Evolutionary conservation across 1,140 invertebrate species (phyloP), one percentile per base, ranked within the genome.

Genomic region (Cotesia typhae): DNA sequence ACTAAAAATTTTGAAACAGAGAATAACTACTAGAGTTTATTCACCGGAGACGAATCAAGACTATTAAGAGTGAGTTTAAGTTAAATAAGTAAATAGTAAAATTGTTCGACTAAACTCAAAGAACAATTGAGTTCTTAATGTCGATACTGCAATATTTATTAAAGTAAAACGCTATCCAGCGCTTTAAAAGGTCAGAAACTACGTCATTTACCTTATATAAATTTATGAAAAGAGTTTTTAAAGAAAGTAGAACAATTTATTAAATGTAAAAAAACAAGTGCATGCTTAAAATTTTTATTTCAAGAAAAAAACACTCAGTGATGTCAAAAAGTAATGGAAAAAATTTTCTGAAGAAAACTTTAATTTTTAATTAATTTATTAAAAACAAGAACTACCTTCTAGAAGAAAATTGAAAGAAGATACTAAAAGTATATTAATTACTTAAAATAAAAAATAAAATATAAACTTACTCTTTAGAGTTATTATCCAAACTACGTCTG

Each of bases 401-500:
- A 28, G 28, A 28, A 28, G 3, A 73, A 75, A 60, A 71, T 28
- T 4, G 9, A 20, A 53, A 17, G 7, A 51, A 28, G 51, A 51
- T 17, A 52, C 2, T 63, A 35, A 63, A 5, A n/a, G 2, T 17
- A 4, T 12, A n/a, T 65, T 36, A 68, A 6, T 4, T 51, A 28
- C n/a, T 68, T 7, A 53, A 17, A 20, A 37, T 36, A n/a, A 65
- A 67, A 72, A 57, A 64, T 68, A 55, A 75, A 72, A 65, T 61
- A 53, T 41, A 78, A 91, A 67, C 92, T 92, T 79, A 94, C 92
- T 94, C 93, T 90, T 94, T 95, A 83, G 93, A 94, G 85, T 94
- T 94, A 60, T 93, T 93, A 85, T 96, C 95, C 75, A 96, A 88
- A 78, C 92, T 94, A 80, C 93, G 90, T 70, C 95, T 89, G 72